Evolutionary conservation across 37 sponge, comb jelly and placozoan genomes (phyloP), one percentile per base, ranked within the genome.

Genomic region (Petrosia ficiformis): DNA sequence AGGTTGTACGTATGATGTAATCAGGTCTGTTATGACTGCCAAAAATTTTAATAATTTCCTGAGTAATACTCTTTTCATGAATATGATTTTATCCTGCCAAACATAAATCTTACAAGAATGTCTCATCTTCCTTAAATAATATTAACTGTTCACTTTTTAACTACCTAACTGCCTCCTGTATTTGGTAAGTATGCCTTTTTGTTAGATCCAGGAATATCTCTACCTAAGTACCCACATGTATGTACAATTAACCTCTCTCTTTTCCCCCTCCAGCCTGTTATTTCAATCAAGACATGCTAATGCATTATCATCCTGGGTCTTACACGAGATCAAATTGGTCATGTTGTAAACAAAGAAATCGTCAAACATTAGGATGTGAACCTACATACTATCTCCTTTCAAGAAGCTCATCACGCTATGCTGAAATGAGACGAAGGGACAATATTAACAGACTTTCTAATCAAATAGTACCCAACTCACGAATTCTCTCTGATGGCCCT

Each of bases 301-400:
- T 90, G 86, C 86, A 90, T 59, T 85, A 74, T 78, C 91, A 90
- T 60, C 86, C 91, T 10, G 91, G 91, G 0, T 74, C 82, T 41
- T 43, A 77, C 40, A 34, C 60, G 24, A 85, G 59, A 74, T 54
- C 19, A 43, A 67, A 58, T 57, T 90, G 91, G 91, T 70, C 74
- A 26, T 90, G 91, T 64, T 90, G 91, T 44, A 19, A 67, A 29
- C 72, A 73, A 61, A 22, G 31, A 14, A 78, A 87, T 4, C 71
- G 70, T 42, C 31, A 68, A 2, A 73, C 78, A 4, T 77, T 90
- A 10, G 91, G 91, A 43, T 90, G 91, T 59, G 86, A 85, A 48
- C 91, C 91, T 24, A 85, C 91, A 21, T 82, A 85, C 71, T 65
- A 77, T 66, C 82, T 90, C 42, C 86, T 90, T 70, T 85, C 78